Evolutionary conservation across 2,113 vertebrate genomes (phyloP), one percentile per base, ranked within the genome.

Genomic region (Empidonax alnorum): DNA sequence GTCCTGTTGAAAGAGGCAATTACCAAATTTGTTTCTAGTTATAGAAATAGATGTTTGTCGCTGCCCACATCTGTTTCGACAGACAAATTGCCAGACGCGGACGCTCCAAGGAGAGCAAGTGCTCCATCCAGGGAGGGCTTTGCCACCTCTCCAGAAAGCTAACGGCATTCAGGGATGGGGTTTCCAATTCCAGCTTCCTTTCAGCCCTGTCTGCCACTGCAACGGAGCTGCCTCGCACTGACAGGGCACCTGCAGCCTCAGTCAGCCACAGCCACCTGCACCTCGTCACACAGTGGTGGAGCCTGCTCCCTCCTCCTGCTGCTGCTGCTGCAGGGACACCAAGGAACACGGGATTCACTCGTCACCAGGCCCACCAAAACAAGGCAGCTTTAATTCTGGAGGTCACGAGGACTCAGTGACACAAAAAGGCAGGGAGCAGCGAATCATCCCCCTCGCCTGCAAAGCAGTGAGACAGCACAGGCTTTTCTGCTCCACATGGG

Each of bases 1-100:
- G 97, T 97, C 97, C 95, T 91, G 76, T 96, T 94, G 98, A 96
- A 97, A 95, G 97, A 97, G 94, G 98, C 95, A 98, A 97, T 95
- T 97, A 96, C 97, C 98, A 97, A 98, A 98, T 98, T 98, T 97
- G 98, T 97, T 97, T 98, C 97, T 91, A 97, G 96, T 98, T 98
- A 98, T 97, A 98, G 97, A 98, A 98, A 98, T 98, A 98, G 97
- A 98, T 98, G 98, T 97, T 96, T 98, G 97, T 97, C 97, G 94
- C 97, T 97, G 95, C 94, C 97, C 97, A 98, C 98, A 98, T 98
- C 97, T 98, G 98, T 98, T 98, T 98, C 97, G 30, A 97, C 97
- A 97, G 98, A 98, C 97, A 97, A 97, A 97, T 94, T 97, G 97
- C 96, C 97, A 97, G 97, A 96, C 49, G 6, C 23, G 84, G 91